These are phyloP conservation scores for Setophaga coronata DNA, from an alignment of 2,113 vertebrate species.

Conservation along the genomic window DNA sequence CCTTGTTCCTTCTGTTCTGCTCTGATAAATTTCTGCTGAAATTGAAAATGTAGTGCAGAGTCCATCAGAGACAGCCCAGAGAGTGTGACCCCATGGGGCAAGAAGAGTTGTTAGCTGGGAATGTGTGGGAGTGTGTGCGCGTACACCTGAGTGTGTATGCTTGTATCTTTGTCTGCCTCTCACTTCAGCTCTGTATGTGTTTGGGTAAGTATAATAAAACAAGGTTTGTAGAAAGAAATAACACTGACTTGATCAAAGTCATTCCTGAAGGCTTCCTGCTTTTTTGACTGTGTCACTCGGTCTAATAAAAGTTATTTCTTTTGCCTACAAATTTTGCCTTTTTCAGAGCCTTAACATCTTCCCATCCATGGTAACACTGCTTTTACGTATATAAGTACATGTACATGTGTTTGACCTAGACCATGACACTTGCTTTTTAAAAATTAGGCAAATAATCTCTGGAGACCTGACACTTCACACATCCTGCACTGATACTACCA, in stretches of 20 bases:
- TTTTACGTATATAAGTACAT: not conserved
- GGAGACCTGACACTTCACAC: not conserved
- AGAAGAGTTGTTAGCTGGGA: not conserved
- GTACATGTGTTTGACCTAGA: not conserved
- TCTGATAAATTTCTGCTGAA: not conserved
- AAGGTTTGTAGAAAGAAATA: not conserved
- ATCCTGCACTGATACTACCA: not conserved
- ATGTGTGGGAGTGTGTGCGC: not conserved
- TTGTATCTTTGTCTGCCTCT: not conserved
- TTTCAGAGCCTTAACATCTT: not conserved
- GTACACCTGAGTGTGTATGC: not conserved
- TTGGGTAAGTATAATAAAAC: not conserved
- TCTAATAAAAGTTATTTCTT: not conserved
- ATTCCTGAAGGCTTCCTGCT: not conserved
- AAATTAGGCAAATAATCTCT: not conserved
- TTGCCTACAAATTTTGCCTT: not conserved
- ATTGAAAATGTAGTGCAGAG: not conserved
- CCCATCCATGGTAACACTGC: not conserved
- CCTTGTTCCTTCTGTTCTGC: not conserved
- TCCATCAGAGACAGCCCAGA: fast-evolving
- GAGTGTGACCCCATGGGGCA: not conserved
- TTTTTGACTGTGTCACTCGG: not conserved
- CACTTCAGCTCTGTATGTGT: not conserved
- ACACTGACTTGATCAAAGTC: not conserved
- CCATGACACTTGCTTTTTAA: not conserved